phyloP scores from a whole-genome alignment of 2,797 vertebrate genomes.

The Nyctalus aviator region DNA sequence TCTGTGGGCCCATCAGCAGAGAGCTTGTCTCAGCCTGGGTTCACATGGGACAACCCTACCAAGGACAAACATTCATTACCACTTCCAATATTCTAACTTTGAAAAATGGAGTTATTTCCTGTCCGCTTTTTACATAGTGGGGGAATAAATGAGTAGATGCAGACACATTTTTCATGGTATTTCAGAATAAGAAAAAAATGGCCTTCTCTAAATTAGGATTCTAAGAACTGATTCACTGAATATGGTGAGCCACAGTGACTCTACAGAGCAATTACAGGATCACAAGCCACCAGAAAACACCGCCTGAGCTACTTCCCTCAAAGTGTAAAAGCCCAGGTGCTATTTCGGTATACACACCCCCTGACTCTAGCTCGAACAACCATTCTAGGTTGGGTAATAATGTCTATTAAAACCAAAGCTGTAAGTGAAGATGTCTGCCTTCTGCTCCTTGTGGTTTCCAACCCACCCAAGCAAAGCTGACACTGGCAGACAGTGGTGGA shows the following conservation, averaged over 20 bases:
- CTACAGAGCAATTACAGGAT: constrained; percentile 45
- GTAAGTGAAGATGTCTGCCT: constrained; percentile 34
- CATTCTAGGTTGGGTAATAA: constrained; percentile 41
- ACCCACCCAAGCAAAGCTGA: neutral
- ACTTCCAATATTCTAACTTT: constrained; percentile 30
- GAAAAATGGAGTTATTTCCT: neutral
- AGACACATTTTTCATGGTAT: constrained; percentile 33
- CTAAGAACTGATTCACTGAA: constrained; percentile 51
- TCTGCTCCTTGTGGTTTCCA: neutral
- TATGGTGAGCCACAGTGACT: constrained; percentile 45
- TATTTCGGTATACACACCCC: constrained; percentile 34
- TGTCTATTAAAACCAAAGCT: constrained; percentile 40
- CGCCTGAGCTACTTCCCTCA: neutral
- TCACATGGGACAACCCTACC: neutral
- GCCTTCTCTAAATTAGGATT: constrained; percentile 36
- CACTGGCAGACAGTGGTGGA: constrained; percentile 7
- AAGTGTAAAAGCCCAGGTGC: constrained; percentile 6
- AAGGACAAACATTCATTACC: neutral
- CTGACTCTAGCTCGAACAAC: neutral
- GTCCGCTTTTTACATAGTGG: neutral
- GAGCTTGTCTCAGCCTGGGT: neutral
- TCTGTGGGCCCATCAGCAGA: neutral
- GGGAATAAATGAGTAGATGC: constrained; percentile 28
- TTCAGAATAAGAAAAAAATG: constrained; percentile 23
- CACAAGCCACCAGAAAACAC: constrained; percentile 25